A percentile compares a stretch with the other conserved stretches of the same genome.
Conservation (phyloP, 1,140 invertebrate species). For the Drosophila bocqueti region DNA sequence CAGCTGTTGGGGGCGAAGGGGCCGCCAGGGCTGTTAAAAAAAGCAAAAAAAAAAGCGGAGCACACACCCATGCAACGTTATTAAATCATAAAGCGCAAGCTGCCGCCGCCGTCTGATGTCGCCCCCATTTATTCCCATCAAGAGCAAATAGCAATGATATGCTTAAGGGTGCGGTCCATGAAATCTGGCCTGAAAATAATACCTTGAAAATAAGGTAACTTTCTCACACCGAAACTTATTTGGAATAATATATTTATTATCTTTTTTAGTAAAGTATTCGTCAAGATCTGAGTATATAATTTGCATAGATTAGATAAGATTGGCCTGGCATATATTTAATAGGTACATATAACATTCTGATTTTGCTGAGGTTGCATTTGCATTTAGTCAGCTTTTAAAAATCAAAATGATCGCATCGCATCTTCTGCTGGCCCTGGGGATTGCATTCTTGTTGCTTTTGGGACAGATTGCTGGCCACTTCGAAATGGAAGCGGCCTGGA, state of each 20-base stretch:
- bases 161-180: conserved; percentile 6
- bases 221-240: background rate
- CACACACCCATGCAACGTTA: conserved; percentile 67
- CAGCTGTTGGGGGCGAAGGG: background rate
- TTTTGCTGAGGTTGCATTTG: background rate
- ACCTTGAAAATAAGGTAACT: background rate
- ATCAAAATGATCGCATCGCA: background rate
- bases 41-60: background rate
- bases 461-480: background rate
- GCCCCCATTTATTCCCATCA: conserved; percentile 50
- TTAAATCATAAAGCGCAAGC: conserved; percentile 78
- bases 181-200: background rate
- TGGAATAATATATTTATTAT: background rate
- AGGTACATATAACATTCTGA: background rate
- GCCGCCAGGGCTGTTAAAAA: background rate
- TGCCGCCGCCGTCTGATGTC: conserved; percentile 66
- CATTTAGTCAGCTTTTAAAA: background rate
- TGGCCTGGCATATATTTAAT: background rate
- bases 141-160: conserved; percentile 33
- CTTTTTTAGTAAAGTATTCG: too few relatives aligned
- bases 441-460: background rate
- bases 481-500: background rate
- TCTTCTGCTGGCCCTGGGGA: background rate
- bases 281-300: background rate
- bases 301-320: background rate